Percentiles rank a stretch among this genome's conserved stretches.
phyloP scores from a whole-genome alignment of 2,888 invertebrate genomes.

The Protonemura montana region DNA sequence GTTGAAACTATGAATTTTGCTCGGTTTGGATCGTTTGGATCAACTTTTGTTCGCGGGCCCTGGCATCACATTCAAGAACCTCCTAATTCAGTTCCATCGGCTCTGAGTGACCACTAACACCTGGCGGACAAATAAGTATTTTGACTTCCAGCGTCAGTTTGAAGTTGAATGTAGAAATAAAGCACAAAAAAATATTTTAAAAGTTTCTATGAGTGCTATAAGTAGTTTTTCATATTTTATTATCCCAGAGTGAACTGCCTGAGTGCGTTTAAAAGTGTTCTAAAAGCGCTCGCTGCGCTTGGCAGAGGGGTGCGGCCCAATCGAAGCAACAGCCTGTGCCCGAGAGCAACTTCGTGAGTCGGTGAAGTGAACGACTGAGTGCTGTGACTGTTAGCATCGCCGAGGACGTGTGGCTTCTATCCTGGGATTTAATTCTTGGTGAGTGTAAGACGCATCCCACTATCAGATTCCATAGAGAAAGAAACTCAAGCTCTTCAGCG shows the following conservation, averaged over 20 bases:
- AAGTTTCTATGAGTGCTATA: neutral
- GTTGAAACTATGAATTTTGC: no score
- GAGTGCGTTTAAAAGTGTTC: neutral
- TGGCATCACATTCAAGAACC: no score
- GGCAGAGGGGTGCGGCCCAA: neutral
- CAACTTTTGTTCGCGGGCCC: no score
- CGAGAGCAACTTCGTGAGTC: neutral
- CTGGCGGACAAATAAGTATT: neutral
- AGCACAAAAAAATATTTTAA: neutral
- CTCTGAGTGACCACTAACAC: neutral
- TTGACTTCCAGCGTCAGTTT: neutral
- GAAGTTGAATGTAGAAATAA: neutral
- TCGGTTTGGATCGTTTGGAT: no score
- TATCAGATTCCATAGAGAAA: neutral
- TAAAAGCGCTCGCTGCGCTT: neutral
- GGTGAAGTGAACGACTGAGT: neutral
- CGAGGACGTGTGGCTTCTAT: neutral
- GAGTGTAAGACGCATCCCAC: neutral
- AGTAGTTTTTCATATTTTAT: neutral
- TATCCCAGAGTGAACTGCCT: neutral
- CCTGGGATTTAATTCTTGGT: constrained; percentile 12
- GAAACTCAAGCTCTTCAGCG: neutral
- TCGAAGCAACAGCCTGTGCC: neutral
- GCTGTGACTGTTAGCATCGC: neutral
- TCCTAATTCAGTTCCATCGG: neutral